These are phyloP conservation scores for Xanthia togata DNA, from an alignment of 2,888 invertebrate species.

Conservation along the genomic window DNA sequence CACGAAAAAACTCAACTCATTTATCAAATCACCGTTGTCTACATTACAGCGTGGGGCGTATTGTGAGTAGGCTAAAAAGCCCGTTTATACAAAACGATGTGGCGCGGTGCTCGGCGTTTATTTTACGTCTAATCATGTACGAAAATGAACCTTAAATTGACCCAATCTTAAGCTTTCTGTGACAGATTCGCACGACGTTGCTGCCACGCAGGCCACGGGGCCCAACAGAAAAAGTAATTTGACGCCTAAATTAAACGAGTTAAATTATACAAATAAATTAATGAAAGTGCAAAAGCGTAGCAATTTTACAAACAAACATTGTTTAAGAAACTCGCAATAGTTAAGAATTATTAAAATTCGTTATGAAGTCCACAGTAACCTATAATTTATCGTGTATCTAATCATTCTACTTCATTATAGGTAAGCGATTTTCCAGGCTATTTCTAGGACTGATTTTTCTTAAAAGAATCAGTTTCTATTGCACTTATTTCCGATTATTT, in stretches of 20 bases:
- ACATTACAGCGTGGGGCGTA: slow-evolving; percentile 82
- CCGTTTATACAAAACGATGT: slow-evolving; percentile 79
- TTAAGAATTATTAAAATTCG: slow-evolving; percentile 65
- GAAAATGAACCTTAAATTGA: slow-evolving; percentile 76
- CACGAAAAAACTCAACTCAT: slow-evolving; percentile 83
- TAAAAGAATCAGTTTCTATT: slow-evolving; percentile 1
- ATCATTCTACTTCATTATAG: slow-evolving; percentile 1
- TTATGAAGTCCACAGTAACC: slow-evolving; percentile 31
- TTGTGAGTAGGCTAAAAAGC: slow-evolving; percentile 86
- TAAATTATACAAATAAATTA: slow-evolving; percentile 84
- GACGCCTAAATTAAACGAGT: slow-evolving; percentile 82
- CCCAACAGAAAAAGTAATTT: slow-evolving; percentile 80
- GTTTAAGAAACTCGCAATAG: slow-evolving; percentile 71
- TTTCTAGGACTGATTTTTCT: neutral
- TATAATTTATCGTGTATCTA: slow-evolving; percentile 39
- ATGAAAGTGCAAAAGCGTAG: slow-evolving; percentile 80
- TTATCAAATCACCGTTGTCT: slow-evolving; percentile 88
- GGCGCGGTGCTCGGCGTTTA: slow-evolving; percentile 72
- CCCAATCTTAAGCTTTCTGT: slow-evolving; percentile 62
- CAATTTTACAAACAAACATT: slow-evolving; percentile 79
- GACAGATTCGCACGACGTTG: slow-evolving; percentile 54
- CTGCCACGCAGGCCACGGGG: slow-evolving; percentile 52
- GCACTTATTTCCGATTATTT: neutral
- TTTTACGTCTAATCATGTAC: slow-evolving; percentile 69
- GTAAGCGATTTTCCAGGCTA: neutral